Base-by-base conservation (phyloP, 2,113 vertebrate species). In the Phalacrocorax aristotelis region DNA sequence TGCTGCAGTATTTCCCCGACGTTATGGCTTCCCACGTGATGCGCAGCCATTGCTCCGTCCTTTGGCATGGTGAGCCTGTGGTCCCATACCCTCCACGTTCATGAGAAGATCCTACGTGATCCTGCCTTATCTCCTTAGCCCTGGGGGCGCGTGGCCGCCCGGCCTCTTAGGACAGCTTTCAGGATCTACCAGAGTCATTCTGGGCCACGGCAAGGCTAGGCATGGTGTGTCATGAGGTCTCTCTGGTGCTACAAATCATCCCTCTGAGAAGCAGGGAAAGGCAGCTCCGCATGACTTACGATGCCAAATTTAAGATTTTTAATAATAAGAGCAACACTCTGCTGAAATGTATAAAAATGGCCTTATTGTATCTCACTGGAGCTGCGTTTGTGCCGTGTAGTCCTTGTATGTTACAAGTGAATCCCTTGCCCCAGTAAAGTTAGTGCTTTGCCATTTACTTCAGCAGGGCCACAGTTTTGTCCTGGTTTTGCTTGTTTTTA, bases 311-410 rank as follows among this genome's bases (percentile, higher is more conserved):
- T 7, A 4, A 12, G 11, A 2, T 16, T 48, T 79, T 30, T 18
- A 2, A 10, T 4, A 29, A 13, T 7, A 7, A 52, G 27, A 10
- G 5, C 6, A 10, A 3, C 2, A 0, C 48, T 8, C 2, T 1
- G 6, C n/a, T 55, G 68, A 19, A 77, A 32, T 3, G 16, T 22
- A 5, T 19, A 25, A 74, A 83, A 58, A 18, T 8, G 17, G 17
- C 66, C 61, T 82, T 22, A 7, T 3, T 61, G 26, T 23, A 65
- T 20, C 36, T 72, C 36, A 4, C 46, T 49, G 0, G 1, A 62
- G 40, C 42, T 82, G 51, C 44, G 54, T 58, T 30, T 0, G 0
- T 46, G 30, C 32, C 54, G 3, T 3, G 19, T 30, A 14, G 22
- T 3, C 71, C 55, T 62, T 22, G 40, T 10, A 0, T 11, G 20